A percentile compares a stretch with the other conserved stretches of the same genome.
phyloP scores from a whole-genome alignment of 37 sponge, comb jelly and placozoan genomes.

The Spongilla lacustris region DNA sequence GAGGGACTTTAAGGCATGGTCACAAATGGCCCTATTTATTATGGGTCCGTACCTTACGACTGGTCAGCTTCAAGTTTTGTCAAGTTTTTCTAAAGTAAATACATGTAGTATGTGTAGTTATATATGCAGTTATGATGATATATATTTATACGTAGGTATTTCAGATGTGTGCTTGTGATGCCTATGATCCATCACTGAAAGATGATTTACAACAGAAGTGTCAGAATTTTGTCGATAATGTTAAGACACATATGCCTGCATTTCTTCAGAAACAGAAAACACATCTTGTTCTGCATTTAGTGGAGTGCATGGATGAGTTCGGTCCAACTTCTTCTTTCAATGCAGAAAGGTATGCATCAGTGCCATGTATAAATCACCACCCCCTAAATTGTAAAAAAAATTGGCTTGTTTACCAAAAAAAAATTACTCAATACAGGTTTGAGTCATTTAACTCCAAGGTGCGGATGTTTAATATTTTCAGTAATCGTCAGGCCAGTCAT shows the following conservation, averaged over 20 bases:
- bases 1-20: slow-evolving; percentile 18
- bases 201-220: background rate
- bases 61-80: slow-evolving; percentile 4
- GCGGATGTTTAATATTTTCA: slow-evolving; percentile 25
- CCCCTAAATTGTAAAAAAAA: too few relatives aligned
- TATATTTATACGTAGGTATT: slow-evolving; percentile 26
- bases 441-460: slow-evolving; percentile 47
- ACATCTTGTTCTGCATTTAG: slow-evolving; percentile 54
- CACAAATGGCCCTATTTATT: slow-evolving; percentile 19
- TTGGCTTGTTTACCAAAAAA: background rate
- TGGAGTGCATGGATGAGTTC: slow-evolving; percentile 45
- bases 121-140: background rate
- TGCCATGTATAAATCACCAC: background rate
- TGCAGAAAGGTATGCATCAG: slow-evolving; percentile 35
- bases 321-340: slow-evolving; percentile 36
- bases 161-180: slow-evolving; percentile 2
- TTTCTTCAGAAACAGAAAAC: slow-evolving; percentile 21
- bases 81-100: background rate
- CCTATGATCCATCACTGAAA: background rate
- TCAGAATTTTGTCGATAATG: slow-evolving; percentile 26
- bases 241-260: background rate
- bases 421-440: slow-evolving; percentile 19
- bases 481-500: slow-evolving; percentile 25
- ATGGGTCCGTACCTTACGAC: slow-evolving; percentile 15
- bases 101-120: background rate